Percentiles rank a stretch among this genome's conserved stretches.
Conservation (phyloP, 2,888 invertebrate genomes). For the Tipula vernalis region DNA sequence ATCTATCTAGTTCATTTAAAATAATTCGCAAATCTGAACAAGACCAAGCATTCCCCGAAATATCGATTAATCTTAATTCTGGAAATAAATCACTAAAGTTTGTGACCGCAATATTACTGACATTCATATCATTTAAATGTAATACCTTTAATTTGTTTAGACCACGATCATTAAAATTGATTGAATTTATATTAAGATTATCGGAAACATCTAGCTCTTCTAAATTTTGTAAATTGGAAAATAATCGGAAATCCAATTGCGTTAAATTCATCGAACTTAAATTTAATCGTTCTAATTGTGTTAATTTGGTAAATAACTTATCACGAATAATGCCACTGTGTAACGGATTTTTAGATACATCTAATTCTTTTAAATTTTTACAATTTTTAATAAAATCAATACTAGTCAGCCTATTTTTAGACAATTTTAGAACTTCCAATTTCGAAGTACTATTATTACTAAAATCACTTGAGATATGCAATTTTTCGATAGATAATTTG, state of each 20-base stretch:
- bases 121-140: not conserved
- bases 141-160: not conserved
- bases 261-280: not conserved
- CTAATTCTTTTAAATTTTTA: not conserved
- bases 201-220: not conserved
- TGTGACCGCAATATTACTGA: not conserved
- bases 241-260: not conserved
- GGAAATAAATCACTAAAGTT: not conserved
- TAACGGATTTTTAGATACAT: not conserved
- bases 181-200: not conserved
- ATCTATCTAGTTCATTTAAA: not conserved
- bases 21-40: not conserved
- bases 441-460: not conserved
- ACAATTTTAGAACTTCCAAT: not conserved
- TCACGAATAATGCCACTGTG: not conserved
- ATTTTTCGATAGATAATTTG: not conserved
- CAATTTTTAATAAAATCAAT: not conserved
- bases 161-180: not conserved
- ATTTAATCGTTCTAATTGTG: not conserved
- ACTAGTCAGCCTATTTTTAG: not conserved
- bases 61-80: not conserved
- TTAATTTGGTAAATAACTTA: not conserved
- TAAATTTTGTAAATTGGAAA: not conserved
- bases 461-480: not conserved
- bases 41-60: not conserved